These are phyloP conservation scores for Bombus cullumanus DNA, from an alignment of 1,140 invertebrate species.

Conservation along the genomic window DNA sequence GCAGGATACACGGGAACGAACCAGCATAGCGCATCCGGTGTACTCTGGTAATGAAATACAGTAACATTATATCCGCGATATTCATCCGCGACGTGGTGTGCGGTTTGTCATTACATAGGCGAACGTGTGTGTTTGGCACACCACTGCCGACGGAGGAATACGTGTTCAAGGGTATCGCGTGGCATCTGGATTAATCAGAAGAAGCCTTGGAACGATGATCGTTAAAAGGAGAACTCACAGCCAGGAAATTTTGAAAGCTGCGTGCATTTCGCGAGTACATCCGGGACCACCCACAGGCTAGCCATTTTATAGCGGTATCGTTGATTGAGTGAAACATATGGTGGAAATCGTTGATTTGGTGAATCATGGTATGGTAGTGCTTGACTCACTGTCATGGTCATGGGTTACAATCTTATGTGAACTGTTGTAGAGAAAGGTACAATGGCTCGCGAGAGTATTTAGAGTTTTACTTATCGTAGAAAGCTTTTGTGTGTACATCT, in stretches of 20 bases:
- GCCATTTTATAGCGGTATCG: neutral
- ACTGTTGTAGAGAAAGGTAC: neutral
- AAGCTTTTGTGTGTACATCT: neutral
- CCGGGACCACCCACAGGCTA: conserved; percentile 14
- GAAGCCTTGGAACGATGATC: conserved; percentile 29
- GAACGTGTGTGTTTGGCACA: neutral
- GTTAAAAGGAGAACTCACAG: neutral
- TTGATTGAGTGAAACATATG: neutral
- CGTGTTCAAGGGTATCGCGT: conserved; percentile 60
- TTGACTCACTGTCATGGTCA: neutral
- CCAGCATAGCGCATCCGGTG: conserved; percentile 61
- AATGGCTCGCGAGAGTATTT: neutral
- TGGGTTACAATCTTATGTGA: neutral
- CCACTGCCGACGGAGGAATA: neutral
- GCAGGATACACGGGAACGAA: conserved; percentile 53
- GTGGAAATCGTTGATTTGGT: neutral
- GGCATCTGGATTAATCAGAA: conserved; percentile 63
- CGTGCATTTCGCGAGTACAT: neutral
- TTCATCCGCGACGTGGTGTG: conserved; percentile 50
- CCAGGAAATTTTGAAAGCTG: conserved; percentile 30
- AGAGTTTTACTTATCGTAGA: neutral
- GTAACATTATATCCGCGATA: conserved; percentile 77
- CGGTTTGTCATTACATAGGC: conserved; percentile 65
- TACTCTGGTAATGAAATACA: conserved; percentile 75
- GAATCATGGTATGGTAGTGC: neutral